Conservation (phyloP, 2,888 invertebrate genomes). For the Platyscelio sp. region DNA sequence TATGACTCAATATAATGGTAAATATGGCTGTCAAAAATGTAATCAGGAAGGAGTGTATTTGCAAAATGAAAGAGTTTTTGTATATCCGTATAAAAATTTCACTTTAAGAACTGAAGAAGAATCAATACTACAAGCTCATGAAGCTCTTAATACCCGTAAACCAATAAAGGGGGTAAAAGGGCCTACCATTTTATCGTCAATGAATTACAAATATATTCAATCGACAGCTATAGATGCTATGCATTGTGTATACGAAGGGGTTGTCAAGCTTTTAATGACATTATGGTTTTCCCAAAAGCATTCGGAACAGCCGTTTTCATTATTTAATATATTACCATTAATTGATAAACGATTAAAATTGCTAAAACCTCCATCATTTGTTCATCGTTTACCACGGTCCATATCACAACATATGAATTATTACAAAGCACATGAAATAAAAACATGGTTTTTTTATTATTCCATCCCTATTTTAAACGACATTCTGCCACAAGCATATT, state of each 20-base stretch:
- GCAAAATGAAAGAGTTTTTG: neutral
- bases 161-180: neutral
- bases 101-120: neutral
- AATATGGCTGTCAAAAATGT: conserved; percentile 18
- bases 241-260: conserved; percentile 15
- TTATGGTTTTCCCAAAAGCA: neutral
- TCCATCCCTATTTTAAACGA: conserved; percentile 67
- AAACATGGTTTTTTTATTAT: conserved; percentile 67
- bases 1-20: conserved; percentile 59
- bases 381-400: conserved; percentile 56
- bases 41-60: neutral
- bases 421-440: conserved; percentile 72
- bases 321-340: neutral
- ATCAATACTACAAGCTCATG: neutral
- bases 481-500: conserved; percentile 64
- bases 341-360: neutral
- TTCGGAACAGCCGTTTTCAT: neutral
- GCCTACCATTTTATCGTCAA: neutral
- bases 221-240: conserved; percentile 1
- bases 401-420: conserved; percentile 54
- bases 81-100: neutral
- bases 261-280: neutral
- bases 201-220: neutral
- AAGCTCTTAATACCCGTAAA: neutral
- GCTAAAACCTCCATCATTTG: conserved; percentile 11